Evolutionary conservation across 2,888 invertebrate species (phyloP), one percentile per base, ranked within the genome.

Genomic region (Chrysolina haemoptera): DNA sequence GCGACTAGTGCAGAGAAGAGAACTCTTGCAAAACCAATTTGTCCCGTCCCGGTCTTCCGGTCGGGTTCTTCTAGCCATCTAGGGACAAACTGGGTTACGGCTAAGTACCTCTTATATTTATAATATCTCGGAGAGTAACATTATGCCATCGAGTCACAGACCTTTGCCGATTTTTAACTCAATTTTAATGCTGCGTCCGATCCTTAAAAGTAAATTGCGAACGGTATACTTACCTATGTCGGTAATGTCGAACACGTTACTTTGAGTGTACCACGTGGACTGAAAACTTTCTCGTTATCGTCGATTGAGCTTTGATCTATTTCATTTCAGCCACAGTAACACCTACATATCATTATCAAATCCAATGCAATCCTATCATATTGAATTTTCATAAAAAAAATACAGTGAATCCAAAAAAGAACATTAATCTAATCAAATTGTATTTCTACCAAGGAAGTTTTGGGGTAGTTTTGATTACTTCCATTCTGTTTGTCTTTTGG

Each of bases 21-120:
- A 43, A 65, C 80, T 76, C 59, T 59, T 59, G 59, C 59, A 27
- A 59, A 59, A 10, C 59, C 35, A 79, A 80, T 80, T 79, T 81
- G 78, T 80, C 77, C 71, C 59, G 68, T 72, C 76, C 55, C 62
- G 79, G 79, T 79, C 79, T 81, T 81, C 81, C 80, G 80, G 77
- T 77, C 74, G 76, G 70, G 69, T 77, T 77, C 53, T 77, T 72
- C 69, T 63, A 65, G 69, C 84, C 84, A 80, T 84, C 80, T 83
- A 84, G 78, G 83, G 84, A 81, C 79, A 84, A 53, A 82, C 78
- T 84, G 78, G 83, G 83, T 82, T 84, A 81, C 77, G 71, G 77
- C 72, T 80, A 82, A 81, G 80, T 82, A 81, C 80, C 80, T 81
- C 75, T 79, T 79, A 80, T 81, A 79, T 81, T 81, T 81, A 80